Percentiles rank a stretch among this genome's conserved stretches.
These are phyloP conservation scores for Grantiella picta DNA, from an alignment of 2,113 vertebrate genomes.

Conservation along the genomic window DNA sequence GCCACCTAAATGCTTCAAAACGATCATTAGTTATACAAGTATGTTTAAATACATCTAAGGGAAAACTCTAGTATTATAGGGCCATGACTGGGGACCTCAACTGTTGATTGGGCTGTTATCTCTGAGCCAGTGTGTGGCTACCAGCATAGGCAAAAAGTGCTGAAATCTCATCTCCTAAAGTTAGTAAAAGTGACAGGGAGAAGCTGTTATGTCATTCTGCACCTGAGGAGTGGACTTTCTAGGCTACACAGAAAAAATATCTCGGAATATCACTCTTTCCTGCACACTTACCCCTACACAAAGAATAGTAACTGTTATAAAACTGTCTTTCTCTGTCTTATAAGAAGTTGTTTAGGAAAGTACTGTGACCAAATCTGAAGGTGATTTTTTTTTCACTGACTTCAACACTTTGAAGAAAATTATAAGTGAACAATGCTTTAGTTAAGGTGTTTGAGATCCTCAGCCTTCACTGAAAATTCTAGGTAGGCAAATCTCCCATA, in stretches of 20 bases:
- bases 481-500: background rate
- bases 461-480: background rate
- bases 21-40: background rate
- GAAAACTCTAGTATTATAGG: background rate
- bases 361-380: background rate
- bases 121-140: background rate
- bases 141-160: background rate
- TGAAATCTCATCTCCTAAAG: background rate
- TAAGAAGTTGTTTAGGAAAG: background rate
- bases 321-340: background rate
- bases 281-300: background rate
- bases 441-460: background rate
- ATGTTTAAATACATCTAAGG: background rate
- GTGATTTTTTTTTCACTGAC: background rate
- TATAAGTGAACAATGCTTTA: background rate
- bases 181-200: rapidly evolving
- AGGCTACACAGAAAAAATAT: background rate
- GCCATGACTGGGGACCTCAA: background rate
- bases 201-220: background rate
- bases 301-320: background rate
- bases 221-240: background rate
- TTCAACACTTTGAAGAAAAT: background rate
- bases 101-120: background rate
- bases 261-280: background rate
- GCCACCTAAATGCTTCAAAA: background rate